Evolutionary conservation across 1,140 invertebrate species (phyloP).

Genomic region (Apis cerana): DNA sequence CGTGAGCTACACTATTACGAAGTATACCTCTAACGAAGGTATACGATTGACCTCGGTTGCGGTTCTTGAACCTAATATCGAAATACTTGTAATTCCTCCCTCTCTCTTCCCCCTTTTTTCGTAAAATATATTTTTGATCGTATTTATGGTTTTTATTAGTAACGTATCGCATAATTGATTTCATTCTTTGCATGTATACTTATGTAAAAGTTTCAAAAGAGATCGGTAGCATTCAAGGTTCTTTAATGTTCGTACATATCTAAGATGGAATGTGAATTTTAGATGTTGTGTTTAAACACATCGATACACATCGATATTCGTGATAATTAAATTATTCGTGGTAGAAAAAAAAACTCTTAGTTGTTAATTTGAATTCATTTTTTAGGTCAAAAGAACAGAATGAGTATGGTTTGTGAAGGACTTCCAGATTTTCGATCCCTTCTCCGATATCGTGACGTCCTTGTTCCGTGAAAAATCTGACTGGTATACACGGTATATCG

Average conservation of each 20-base stretch:
- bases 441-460: constrained; percentile 29
- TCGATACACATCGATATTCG: too few relatives aligned
- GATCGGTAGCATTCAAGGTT: constrained; percentile 1
- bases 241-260: not conserved
- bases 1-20: constrained; percentile 15
- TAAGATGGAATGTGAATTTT: not conserved
- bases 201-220: not conserved
- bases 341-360: not conserved
- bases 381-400: not conserved
- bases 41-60: not conserved
- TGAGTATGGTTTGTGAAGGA: constrained; percentile 9
- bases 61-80: not conserved
- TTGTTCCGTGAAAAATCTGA: constrained; percentile 4
- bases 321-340: too few relatives aligned
- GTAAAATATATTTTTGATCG: not conserved
- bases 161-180: not conserved
- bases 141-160: not conserved
- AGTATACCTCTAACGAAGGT: constrained; percentile 35
- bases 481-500: too few relatives aligned
- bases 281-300: not conserved
- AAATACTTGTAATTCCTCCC: not conserved
- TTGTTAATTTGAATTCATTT: not conserved
- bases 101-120: not conserved
- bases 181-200: not conserved
- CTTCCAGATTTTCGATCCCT: constrained; percentile 33